phyloP scores from a whole-genome alignment of 2,888 invertebrate species.

The Chrysomela aeneicollis region DNA sequence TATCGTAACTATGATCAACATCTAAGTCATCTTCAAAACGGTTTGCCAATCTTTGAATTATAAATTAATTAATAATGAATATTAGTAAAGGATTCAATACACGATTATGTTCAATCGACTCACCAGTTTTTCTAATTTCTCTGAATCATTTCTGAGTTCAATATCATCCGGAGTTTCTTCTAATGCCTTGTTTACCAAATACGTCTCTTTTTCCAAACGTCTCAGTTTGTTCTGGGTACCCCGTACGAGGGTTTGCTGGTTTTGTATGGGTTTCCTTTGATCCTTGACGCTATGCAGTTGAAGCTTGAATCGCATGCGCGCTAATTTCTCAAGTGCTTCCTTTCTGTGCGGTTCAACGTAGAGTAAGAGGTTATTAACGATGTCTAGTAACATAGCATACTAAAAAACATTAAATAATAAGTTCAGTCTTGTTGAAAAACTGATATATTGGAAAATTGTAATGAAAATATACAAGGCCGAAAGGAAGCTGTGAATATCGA shows the following conservation, averaged over 20 bases:
- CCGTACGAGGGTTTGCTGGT: conserved; percentile 83
- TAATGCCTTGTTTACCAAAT: conserved; percentile 82
- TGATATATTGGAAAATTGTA: too few species aligned
- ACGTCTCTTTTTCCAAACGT: conserved; percentile 88
- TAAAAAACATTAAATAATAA: conserved; percentile 57
- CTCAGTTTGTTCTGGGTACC: conserved; percentile 83
- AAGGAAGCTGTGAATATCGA: too few species aligned
- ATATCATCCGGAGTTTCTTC: conserved; percentile 71
- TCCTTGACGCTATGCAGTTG: conserved; percentile 92
- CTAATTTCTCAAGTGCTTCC: conserved; percentile 86
- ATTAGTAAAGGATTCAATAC: too few species aligned
- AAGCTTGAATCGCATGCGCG: conserved; percentile 93
- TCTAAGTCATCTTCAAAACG: too few species aligned
- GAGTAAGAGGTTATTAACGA: conserved; percentile 95
- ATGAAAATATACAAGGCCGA: too few species aligned
- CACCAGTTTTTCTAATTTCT: conserved; percentile 75
- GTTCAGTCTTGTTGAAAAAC: not conserved
- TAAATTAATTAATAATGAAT: too few species aligned
- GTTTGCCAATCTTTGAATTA: too few species aligned
- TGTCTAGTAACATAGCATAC: conserved; percentile 97
- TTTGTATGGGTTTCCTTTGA: conserved; percentile 90
- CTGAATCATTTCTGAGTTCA: conserved; percentile 72
- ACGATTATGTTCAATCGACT: conserved; percentile 22
- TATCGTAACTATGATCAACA: too few species aligned
- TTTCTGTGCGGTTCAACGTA: conserved; percentile 97